phyloP scores from a whole-genome alignment of 1,140 invertebrate species.

The Probaryconus sp. region DNA sequence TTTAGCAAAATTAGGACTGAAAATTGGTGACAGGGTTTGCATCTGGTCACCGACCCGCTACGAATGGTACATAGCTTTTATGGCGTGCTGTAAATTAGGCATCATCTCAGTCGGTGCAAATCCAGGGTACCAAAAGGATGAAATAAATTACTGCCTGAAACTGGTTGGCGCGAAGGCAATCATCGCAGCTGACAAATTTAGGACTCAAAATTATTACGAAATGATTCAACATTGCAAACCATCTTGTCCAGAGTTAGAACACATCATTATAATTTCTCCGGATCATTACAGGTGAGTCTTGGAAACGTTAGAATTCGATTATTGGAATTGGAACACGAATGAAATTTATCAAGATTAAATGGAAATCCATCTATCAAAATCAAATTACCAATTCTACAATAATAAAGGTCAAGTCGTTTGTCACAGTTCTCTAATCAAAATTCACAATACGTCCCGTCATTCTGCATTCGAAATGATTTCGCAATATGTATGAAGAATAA shows the following conservation, averaged over 20 bases:
- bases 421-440: background rate
- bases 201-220: slow-evolving; percentile 85
- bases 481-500: slow-evolving; percentile 10
- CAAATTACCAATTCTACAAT: background rate
- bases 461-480: too few relatives aligned
- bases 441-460: too few relatives aligned
- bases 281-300: slow-evolving; percentile 79
- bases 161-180: slow-evolving; percentile 88
- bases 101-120: slow-evolving; percentile 91
- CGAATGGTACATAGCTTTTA: slow-evolving; percentile 88
- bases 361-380: background rate
- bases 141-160: slow-evolving; percentile 88
- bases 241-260: slow-evolving; percentile 74
- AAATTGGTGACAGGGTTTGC: slow-evolving; percentile 89
- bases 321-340: background rate
- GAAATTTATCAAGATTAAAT: slow-evolving; percentile 3
- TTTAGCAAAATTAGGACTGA: slow-evolving; percentile 86
- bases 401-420: too few relatives aligned
- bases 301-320: slow-evolving; percentile 64
- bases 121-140: slow-evolving; percentile 86
- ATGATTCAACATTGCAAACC: slow-evolving; percentile 78
- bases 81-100: slow-evolving; percentile 89
- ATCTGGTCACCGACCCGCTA: slow-evolving; percentile 92
- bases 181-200: slow-evolving; percentile 83
- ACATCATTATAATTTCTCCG: slow-evolving; percentile 79